phyloP scores from a whole-genome alignment of 2,888 invertebrate genomes.

The Tetrapedia diversipes region DNA sequence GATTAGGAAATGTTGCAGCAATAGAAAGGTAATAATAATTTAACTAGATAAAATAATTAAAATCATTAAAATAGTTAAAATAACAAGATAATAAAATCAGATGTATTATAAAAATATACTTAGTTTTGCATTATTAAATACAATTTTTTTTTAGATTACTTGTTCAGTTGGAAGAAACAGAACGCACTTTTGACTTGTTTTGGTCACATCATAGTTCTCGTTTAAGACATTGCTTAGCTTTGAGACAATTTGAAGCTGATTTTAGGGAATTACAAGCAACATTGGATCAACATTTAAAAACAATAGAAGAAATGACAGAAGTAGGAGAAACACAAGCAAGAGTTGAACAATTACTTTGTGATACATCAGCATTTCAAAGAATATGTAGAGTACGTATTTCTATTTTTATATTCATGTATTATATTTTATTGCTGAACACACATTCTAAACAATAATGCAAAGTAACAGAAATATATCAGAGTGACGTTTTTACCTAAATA shows the following conservation, averaged over 20 bases:
- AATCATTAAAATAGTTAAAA: not conserved
- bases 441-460: slow-evolving; percentile 6
- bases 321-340: slow-evolving; percentile 93
- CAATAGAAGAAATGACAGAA: slow-evolving; percentile 92
- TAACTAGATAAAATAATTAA: not conserved
- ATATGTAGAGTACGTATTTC: slow-evolving; percentile 85
- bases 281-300: slow-evolving; percentile 91
- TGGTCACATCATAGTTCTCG: slow-evolving; percentile 96
- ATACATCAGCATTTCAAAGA: slow-evolving; percentile 91
- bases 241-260: slow-evolving; percentile 96
- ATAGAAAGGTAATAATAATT: slow-evolving; percentile 89
- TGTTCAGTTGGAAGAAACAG: slow-evolving; percentile 96
- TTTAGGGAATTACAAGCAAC: slow-evolving; percentile 94
- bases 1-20: slow-evolving; percentile 94
- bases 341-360: slow-evolving; percentile 91
- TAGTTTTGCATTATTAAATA: not conserved
- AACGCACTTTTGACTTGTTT: slow-evolving; percentile 96
- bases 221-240: slow-evolving; percentile 93
- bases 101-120: not conserved
- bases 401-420: slow-evolving; percentile 5
- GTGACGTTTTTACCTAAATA: slow-evolving; percentile 5
- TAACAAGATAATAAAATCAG: too few relatives aligned
- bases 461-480: slow-evolving; percentile 19
- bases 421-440: slow-evolving; percentile 13
- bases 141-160: slow-evolving; percentile 87